Evolutionary conservation across 1,140 invertebrate species (phyloP).

Genomic region (Rhopalosiphum maidis): DNA sequence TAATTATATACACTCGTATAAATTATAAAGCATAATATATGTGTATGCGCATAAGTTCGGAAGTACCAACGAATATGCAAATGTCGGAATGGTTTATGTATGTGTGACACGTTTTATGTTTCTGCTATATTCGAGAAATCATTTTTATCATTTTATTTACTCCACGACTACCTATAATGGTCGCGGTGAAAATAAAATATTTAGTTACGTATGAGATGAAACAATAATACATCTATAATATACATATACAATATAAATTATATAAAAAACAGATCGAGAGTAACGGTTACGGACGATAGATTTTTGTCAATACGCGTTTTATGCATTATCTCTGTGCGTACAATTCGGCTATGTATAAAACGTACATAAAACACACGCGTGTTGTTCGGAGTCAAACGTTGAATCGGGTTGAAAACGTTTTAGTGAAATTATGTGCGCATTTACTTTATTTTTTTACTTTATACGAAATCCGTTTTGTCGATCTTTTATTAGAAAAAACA

Average conservation of each 20-base stretch:
- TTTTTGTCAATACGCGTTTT: not conserved
- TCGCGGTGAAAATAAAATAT: not conserved
- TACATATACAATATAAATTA: not conserved
- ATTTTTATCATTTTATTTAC: slow-evolving; percentile 23
- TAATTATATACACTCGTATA: not conserved
- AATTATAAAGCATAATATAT: not conserved
- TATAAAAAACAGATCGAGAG: not conserved
- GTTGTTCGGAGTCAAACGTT: not conserved
- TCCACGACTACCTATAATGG: not conserved
- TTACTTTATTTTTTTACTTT: not conserved
- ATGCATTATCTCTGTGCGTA: not conserved
- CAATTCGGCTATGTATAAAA: not conserved
- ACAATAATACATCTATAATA: not conserved
- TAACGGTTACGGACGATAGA: not conserved
- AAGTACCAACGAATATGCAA: not conserved
- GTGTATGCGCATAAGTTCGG: not conserved
- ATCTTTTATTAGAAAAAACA: not conserved
- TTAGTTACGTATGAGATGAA: not conserved
- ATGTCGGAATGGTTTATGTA: not conserved
- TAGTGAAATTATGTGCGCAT: not conserved
- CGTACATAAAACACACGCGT: slow-evolving; percentile 21
- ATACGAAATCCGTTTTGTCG: not conserved
- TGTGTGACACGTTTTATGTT: slow-evolving; percentile 10
- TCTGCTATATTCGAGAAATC: not conserved
- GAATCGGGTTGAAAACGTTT: not conserved